These are phyloP conservation scores for Hyles vespertilio DNA, from an alignment of 1,140 invertebrate species.

Conservation along the genomic window DNA sequence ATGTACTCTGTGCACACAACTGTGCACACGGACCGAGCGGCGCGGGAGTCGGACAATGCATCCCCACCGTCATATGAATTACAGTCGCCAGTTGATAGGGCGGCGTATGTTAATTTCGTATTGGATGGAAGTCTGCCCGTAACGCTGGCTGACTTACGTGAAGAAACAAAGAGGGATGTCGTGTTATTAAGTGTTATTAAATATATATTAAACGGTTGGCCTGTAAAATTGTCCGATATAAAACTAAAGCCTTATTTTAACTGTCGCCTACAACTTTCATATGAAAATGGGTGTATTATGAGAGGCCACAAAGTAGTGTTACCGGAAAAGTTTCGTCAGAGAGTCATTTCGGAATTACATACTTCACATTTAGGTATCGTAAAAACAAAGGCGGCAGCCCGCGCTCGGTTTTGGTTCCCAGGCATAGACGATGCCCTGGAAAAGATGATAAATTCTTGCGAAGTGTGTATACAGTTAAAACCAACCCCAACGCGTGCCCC, in stretches of 20 bases:
- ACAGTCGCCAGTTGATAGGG: neutral
- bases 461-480: constrained; percentile 13
- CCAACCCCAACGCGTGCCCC: constrained; percentile 5
- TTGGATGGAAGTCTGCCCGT: neutral
- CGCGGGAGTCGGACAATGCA: too few species aligned
- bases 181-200: neutral
- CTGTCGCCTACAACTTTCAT: constrained; percentile 14
- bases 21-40: too few species aligned
- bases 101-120: constrained; percentile 1
- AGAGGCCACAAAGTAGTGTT: constrained; percentile 26
- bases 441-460: constrained; percentile 8
- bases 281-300: constrained; percentile 22
- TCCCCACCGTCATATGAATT: too few species aligned
- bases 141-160: neutral
- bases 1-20: too few species aligned
- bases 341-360: constrained; percentile 23
- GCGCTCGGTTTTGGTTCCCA: constrained; percentile 23
- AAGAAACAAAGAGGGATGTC: neutral
- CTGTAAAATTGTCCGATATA: constrained; percentile 2
- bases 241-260: constrained; percentile 15
- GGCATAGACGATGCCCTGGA: constrained; percentile 21
- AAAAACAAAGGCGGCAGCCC: constrained; percentile 27
- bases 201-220: constrained; percentile 11
- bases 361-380: constrained; percentile 30
- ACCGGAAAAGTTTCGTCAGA: constrained; percentile 11